Evolutionary conservation across 2,888 invertebrate genomes (phyloP), one percentile per base, ranked within the genome.

Genomic region (Aricia artaxerxes): DNA sequence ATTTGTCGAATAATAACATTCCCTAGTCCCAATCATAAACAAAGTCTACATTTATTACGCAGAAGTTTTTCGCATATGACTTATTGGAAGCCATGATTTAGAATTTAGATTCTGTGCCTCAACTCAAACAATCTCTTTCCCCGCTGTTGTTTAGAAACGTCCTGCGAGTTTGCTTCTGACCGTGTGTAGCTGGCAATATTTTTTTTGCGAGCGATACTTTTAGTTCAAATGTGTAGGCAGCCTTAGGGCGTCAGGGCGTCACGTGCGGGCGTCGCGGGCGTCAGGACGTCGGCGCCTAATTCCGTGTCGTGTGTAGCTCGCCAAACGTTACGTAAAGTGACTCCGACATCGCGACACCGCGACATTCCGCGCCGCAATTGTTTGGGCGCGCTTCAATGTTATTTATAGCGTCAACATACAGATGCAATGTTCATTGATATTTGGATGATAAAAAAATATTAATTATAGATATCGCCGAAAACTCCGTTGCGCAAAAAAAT

Each of bases 311-410:
- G 85, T 87, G 49, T 11, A 9, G 9, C 49, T 49, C 85, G 88
- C 85, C 87, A 85, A 87, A 82, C 83, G 85, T 91, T 91, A 89
- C 89, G 88, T 88, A 91, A 90, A 83, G 82, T 85, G 83, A 73
- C 69, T n/a, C 16, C 69, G 81, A 80, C 81, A 57, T 16, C 57
- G 57, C 79, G 79, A 75, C 57, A 76, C 64, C 31, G 40, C 31
- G 57, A 73, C 44, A 75, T 75, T 75, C 76, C 75, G 35, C 53
- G 11, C 31, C 76, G 57, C 76, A 13, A 76, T 76, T 76, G 76
- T 76, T 76, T 76, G 57, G 76, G 57, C 76, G 76, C 76, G 76
- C 16, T 76, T 76, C 76, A 53, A 76, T 16, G 13, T 57, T 76
- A 76, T 57, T 57, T 31, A 76, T 76, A 76, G 9, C 49, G n/a